These are phyloP conservation scores for Pteropus alecto DNA, from an alignment of 2,113 vertebrate genomes.

Conservation along the genomic window DNA sequence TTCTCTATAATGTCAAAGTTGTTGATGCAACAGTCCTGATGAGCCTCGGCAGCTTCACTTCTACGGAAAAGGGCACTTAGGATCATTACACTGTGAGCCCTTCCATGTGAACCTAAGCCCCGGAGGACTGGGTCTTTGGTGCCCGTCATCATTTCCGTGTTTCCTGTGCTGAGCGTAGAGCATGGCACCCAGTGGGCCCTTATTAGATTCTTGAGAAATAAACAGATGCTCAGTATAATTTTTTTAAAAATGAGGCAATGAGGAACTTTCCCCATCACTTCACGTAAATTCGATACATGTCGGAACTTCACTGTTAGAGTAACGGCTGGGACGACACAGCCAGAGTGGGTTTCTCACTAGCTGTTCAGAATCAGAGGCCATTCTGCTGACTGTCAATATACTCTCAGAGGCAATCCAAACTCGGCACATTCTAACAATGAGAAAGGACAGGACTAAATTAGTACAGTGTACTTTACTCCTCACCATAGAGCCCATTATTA, in stretches of 20 bases:
- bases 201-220: neutral
- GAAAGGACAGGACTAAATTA: neutral
- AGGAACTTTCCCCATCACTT: neutral
- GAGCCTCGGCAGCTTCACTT: neutral
- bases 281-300: rapidly evolving
- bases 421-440: neutral
- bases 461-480: neutral
- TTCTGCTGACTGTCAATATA: neutral
- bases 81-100: neutral
- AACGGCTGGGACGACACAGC: neutral
- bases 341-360: neutral
- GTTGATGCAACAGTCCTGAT: neutral
- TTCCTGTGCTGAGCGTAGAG: neutral
- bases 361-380: neutral
- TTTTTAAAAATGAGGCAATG: neutral
- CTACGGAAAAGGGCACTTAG: neutral
- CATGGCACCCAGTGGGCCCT: neutral
- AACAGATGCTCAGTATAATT: neutral
- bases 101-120: rapidly evolving
- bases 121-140: rapidly evolving
- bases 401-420: neutral
- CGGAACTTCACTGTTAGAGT: neutral
- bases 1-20: neutral
- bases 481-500: neutral
- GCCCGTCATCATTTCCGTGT: neutral